Percentiles rank a stretch among this genome's conserved stretches.
Conservation (phyloP, 2,797 vertebrate species). For the Perodicticus potto region DNA sequence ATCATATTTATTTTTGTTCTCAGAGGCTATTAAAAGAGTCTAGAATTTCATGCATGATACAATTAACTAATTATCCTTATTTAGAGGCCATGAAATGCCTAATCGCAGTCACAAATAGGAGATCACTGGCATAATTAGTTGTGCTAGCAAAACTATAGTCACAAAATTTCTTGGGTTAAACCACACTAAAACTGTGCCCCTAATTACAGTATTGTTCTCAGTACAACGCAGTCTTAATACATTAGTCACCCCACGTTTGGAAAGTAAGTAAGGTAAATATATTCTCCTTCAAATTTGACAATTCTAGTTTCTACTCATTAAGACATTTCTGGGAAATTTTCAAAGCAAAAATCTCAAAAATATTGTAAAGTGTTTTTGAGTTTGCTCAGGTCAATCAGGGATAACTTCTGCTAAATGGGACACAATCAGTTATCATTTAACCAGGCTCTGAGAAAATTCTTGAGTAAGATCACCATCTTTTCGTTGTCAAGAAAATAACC, state of each 20-base stretch:
- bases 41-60: conserved; percentile 79
- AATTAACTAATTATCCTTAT: conserved; percentile 82
- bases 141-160: conserved; percentile 67
- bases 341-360: conserved; percentile 61
- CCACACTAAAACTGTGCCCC: conserved; percentile 66
- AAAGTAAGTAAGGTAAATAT: conserved; percentile 57
- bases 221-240: conserved; percentile 54
- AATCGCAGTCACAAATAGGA: conserved; percentile 77
- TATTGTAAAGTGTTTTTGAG: not conserved
- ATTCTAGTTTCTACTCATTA: conserved; percentile 42
- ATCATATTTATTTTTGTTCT: conserved; percentile 78
- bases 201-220: conserved; percentile 69
- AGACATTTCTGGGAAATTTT: conserved; percentile 35
- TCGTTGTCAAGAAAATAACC: conserved; percentile 21
- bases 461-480: conserved; percentile 6
- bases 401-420: not conserved
- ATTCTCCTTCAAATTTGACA: conserved; percentile 53
- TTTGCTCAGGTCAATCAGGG: not conserved
- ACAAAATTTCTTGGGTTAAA: conserved; percentile 75
- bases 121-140: conserved; percentile 80
- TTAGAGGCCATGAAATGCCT: conserved; percentile 78
- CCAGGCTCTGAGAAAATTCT: conserved; percentile 16
- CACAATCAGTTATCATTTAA: not conserved
- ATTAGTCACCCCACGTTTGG: conserved; percentile 35
- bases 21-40: conserved; percentile 72